Base-by-base conservation (phyloP, 2,888 invertebrate species). In the Chloroclysta siterata region DNA sequence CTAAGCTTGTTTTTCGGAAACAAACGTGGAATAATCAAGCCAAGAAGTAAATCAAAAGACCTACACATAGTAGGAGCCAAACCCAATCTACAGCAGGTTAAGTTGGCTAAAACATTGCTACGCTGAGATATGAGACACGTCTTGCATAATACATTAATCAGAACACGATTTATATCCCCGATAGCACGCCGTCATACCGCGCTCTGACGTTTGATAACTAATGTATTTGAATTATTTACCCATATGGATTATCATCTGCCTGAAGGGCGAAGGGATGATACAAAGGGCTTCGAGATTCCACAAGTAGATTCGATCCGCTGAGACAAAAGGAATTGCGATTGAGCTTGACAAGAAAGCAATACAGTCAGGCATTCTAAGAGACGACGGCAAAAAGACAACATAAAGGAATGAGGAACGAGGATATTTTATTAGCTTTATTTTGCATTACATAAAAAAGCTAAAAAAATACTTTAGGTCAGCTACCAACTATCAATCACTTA, bases 81-180 rank as follows among this genome's bases (percentile, higher is more conserved):
- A 79, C 70, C 71, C 79, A 81, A 82, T 81, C 76, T 79, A 81
- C 77, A 63, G 73, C 75, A 73, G 67, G 77, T 72, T 79, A 83
- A 85, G 81, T 83, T 80, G 79, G 77, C 82, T 83, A 79, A 83
- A 86, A 83, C 85, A 85, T 82, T 77, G 80, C 81, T 71, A 71
- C 72, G 73, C 73, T 73, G 75, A 83, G 87, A 86, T 87, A 87
- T 84, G 85, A 84, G 83, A 81, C 83, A 79, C 75, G 78, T 79
- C 79, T 79, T 89, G 88, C 83, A 89, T 88, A 83, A 86, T 84
- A 82, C 82, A 89, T 86, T 83, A 82, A 84, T 83, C 81, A 75
- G 71, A 76, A 66, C 62, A 74, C 76, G 79, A 82, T 85, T 83
- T 83, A 84, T 83, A 77, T 53, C 76, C 67, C 67, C 65, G 72